phyloP scores from a whole-genome alignment of 2,113 vertebrate species.

The Rhizomys pruinosus region DNA sequence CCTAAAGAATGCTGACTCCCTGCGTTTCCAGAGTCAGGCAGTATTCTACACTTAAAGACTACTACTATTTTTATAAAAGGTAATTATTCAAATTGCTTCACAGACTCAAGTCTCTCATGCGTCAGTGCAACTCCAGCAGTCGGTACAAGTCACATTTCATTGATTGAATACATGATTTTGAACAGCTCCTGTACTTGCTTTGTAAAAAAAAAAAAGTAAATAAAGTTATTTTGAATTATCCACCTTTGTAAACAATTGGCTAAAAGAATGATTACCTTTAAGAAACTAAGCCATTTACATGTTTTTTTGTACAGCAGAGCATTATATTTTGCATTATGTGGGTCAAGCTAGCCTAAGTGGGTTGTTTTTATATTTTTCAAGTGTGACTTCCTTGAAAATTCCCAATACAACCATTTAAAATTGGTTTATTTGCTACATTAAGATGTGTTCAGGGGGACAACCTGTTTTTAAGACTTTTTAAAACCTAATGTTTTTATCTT shows the following conservation, averaged over 20 bases:
- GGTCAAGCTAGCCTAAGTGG: slow-evolving; percentile 80
- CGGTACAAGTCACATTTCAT: slow-evolving; percentile 88
- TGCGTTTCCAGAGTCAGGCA: slow-evolving; percentile 90
- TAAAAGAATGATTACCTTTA: slow-evolving; percentile 85
- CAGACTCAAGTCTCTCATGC: slow-evolving; percentile 86
- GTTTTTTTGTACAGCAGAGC: slow-evolving; percentile 87
- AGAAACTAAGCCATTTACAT: slow-evolving; percentile 85
- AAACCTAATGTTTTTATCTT: slow-evolving; percentile 82
- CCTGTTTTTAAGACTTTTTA: slow-evolving; percentile 84
- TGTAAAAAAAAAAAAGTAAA: slow-evolving; percentile 81
- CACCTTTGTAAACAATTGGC: slow-evolving; percentile 88
- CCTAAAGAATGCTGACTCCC: slow-evolving; percentile 90
- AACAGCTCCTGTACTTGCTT: slow-evolving; percentile 87
- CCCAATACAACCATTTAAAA: slow-evolving; percentile 76
- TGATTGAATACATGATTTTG: slow-evolving; percentile 85
- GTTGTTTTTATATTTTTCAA: slow-evolving; percentile 84
- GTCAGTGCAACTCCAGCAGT: slow-evolving; percentile 88
- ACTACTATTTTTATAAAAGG: slow-evolving; percentile 92
- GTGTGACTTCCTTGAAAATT: slow-evolving; percentile 82
- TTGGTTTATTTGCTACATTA: slow-evolving; percentile 80
- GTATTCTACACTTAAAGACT: slow-evolving; percentile 90
- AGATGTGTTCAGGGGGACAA: too few species aligned
- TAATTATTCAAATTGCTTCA: slow-evolving; percentile 87
- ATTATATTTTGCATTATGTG: slow-evolving; percentile 86
- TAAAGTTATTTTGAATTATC: slow-evolving; percentile 88